phyloP scores from a whole-genome alignment of 2,113 vertebrate species.

The Gymnorhina tibicen region DNA sequence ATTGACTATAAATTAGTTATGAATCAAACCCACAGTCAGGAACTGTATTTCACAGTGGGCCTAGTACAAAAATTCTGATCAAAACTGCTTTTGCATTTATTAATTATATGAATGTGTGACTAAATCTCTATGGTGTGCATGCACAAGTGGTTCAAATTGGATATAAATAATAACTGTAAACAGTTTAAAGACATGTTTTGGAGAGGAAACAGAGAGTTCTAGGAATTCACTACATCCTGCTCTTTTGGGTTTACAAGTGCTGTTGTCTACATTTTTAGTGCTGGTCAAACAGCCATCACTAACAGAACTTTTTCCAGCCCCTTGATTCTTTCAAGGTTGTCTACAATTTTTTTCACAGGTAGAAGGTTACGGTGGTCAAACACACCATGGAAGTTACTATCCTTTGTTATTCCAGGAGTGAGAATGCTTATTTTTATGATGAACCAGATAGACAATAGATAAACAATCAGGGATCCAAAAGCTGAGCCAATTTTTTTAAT shows the following conservation, averaged over 20 bases:
- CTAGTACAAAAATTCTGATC: background rate
- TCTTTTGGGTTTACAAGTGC: background rate
- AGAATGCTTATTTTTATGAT: background rate
- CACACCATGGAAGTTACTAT: background rate
- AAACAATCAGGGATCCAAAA: background rate
- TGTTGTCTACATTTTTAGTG: background rate
- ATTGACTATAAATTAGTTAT: background rate
- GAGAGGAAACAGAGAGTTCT: background rate
- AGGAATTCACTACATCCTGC: background rate
- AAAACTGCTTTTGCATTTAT: background rate
- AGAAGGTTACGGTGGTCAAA: background rate
- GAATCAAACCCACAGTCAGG: background rate
- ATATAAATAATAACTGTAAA: background rate
- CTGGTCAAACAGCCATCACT: background rate
- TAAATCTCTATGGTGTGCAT: background rate
- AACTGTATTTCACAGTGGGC: background rate
- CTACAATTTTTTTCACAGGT: background rate
- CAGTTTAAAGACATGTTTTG: background rate
- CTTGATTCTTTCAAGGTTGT: background rate
- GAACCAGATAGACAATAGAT: background rate
- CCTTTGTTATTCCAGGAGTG: background rate
- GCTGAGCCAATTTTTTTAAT: background rate
- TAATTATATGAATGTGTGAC: background rate
- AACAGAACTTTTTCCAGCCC: background rate
- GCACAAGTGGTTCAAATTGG: background rate